phyloP scores from a whole-genome alignment of 2,888 invertebrate genomes.

The Drosophila quinaria region DNA sequence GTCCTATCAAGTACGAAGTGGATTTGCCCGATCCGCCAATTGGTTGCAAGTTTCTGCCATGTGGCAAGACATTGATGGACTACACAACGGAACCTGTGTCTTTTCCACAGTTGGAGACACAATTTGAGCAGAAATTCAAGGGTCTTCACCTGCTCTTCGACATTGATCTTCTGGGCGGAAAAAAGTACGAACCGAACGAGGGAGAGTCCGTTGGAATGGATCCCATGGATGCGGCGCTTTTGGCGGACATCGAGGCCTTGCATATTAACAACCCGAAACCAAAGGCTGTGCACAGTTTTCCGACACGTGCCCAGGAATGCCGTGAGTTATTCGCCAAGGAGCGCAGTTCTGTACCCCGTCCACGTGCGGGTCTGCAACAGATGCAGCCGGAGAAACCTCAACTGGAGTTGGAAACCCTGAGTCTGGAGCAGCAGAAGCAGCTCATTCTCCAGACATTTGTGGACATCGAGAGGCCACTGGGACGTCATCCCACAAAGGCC shows the following conservation, averaged over 20 bases:
- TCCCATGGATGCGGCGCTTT: constrained; percentile 27
- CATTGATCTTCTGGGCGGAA: constrained; percentile 46
- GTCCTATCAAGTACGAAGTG: constrained; percentile 30
- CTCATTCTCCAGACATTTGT: constrained; percentile 42
- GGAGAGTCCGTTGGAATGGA: constrained; percentile 20
- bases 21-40: constrained; percentile 40
- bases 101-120: constrained; percentile 33
- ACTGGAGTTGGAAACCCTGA: constrained; percentile 6
- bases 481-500: constrained; percentile 41
- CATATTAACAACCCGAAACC: constrained; percentile 10
- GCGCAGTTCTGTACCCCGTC: constrained; percentile 5
- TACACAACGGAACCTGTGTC: constrained; percentile 38
- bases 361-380: constrained; percentile 3
- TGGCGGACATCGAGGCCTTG: constrained; percentile 38
- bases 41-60: constrained; percentile 53
- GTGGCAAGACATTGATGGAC: constrained; percentile 41
- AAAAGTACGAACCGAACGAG: constrained; percentile 3
- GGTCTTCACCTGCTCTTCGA: constrained; percentile 58
- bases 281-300: neutral
- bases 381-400: neutral
- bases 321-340: constrained; percentile 36
- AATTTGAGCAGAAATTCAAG: constrained; percentile 23
- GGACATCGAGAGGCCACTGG: constrained; percentile 25
- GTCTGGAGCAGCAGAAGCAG: constrained; percentile 28
- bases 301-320: constrained; percentile 32